Conservation (phyloP, 2,888 invertebrate genomes). For the Callosobruchus maculatus region DNA sequence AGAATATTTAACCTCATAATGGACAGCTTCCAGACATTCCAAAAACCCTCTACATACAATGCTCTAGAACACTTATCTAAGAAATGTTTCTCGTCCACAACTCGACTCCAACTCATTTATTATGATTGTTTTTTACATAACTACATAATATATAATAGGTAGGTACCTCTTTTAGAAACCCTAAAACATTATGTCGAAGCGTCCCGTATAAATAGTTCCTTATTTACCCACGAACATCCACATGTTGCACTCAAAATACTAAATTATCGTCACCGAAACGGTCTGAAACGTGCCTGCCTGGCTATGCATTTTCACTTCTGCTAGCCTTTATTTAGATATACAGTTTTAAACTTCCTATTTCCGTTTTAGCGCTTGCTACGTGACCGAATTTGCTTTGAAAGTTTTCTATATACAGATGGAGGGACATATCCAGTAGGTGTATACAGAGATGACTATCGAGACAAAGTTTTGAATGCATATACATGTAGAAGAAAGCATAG, state of each 20-base stretch:
- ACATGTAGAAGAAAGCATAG: background rate
- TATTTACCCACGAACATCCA: no score
- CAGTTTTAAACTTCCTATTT: background rate
- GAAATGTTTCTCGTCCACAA: no score
- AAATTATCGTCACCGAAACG: background rate
- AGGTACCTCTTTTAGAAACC: no score
- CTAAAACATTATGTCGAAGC: no score
- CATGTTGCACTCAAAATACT: background rate
- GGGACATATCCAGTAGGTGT: background rate
- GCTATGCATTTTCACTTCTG: background rate
- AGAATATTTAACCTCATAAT: no score
- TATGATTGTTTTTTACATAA: no score
- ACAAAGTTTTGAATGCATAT: background rate
- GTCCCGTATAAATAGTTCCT: no score
- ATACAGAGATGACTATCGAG: background rate
- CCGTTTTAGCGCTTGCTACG: background rate
- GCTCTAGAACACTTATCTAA: no score
- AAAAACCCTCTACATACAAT: no score
- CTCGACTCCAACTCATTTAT: no score
- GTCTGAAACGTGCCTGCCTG: background rate
- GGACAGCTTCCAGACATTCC: no score
- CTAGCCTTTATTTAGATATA: background rate
- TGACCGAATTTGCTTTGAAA: background rate
- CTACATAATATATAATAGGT: no score
- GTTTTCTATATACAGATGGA: background rate